Evolutionary conservation across 2,888 invertebrate genomes (phyloP).

Genomic region (Pachliopta kotzebuea): DNA sequence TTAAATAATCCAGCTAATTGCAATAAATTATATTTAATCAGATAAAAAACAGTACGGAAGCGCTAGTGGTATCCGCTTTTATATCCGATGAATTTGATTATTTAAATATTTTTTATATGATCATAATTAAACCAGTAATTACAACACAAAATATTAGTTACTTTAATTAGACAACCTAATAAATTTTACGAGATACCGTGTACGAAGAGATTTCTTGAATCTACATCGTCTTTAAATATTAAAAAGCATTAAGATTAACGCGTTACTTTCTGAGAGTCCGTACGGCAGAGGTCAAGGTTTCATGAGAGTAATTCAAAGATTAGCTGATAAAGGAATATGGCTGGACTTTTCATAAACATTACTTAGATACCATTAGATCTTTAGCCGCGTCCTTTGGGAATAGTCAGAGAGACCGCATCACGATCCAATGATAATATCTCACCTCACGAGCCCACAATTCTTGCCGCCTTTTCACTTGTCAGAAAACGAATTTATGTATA

Average conservation of each 20-base stretch:
- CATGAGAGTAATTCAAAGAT: slow-evolving; percentile 13
- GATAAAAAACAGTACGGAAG: slow-evolving; percentile 32
- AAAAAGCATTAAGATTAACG: too few relatives aligned
- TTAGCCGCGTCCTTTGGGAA: slow-evolving; percentile 35
- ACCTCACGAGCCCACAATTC: slow-evolving; percentile 35
- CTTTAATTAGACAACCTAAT: too few relatives aligned
- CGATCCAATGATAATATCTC: slow-evolving; percentile 37
- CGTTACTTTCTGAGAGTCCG: slow-evolving; percentile 1
- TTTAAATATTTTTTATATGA: background rate
- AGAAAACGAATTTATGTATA: slow-evolving; percentile 13
- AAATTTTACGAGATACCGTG: too few relatives aligned
- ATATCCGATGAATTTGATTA: slow-evolving; percentile 35
- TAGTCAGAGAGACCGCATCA: slow-evolving; percentile 31
- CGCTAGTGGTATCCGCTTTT: slow-evolving; percentile 45
- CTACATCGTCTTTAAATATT: too few relatives aligned
- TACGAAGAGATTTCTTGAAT: too few relatives aligned
- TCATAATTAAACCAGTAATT: background rate
- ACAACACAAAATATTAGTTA: too few relatives aligned
- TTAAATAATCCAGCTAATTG: slow-evolving; percentile 9
- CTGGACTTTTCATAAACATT: slow-evolving; percentile 10
- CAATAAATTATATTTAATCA: slow-evolving; percentile 22
- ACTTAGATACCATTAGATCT: slow-evolving; percentile 12
- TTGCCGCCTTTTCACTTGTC: slow-evolving; percentile 24
- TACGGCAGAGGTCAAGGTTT: slow-evolving; percentile 21
- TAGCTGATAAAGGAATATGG: slow-evolving; percentile 17